Base-by-base conservation (phyloP, 2,113 vertebrate genomes). In the Pluvianellus socialis region DNA sequence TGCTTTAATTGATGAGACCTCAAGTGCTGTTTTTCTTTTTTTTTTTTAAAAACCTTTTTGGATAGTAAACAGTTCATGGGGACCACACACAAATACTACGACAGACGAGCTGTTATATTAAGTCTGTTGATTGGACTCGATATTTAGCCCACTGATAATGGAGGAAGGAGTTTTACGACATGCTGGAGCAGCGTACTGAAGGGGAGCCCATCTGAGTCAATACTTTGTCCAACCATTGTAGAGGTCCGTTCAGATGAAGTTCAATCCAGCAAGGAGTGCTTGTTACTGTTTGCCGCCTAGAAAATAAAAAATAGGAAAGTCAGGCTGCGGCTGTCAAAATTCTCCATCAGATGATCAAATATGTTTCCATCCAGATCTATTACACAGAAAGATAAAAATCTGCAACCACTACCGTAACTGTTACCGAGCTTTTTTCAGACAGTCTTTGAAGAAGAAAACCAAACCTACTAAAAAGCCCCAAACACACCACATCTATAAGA, bases 201-300 rank as follows among this genome's bases (percentile, higher is more conserved):
- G 99, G 99, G 42, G 99, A 99, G 61, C 99, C 99, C 99, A 99
- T 99, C 96, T 99, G 99, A 98, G 99, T 99, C 98, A 99, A 98
- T 92, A 99, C 99, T 98, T 99, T 99, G 98, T 99, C 99, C 98
- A 99, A 89, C 99, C 99, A 99, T 73, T 99, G 99, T 94, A 99
- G 98, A 90, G 99, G 99, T 97, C 99, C 99, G 0, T 99, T 99
- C 98, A 99, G 98, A 93, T 99, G 99, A 86, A 99, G 99, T 86
- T 99, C 99, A 92, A 99, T 99, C 99, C 99, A 99, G 97, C 99
- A 99, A 71, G 99, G 99, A 95, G 99, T 99, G 98, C 99, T 99
- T 93, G 99, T 99, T 79, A 99, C 99, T 1, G 99, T 99, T 90
- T 99, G 99, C 79, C 99, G 98, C 96, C 99, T 99, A 94, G 7